Conservation (phyloP, 2,113 vertebrate genomes). For the Clarias batrachus region DNA sequence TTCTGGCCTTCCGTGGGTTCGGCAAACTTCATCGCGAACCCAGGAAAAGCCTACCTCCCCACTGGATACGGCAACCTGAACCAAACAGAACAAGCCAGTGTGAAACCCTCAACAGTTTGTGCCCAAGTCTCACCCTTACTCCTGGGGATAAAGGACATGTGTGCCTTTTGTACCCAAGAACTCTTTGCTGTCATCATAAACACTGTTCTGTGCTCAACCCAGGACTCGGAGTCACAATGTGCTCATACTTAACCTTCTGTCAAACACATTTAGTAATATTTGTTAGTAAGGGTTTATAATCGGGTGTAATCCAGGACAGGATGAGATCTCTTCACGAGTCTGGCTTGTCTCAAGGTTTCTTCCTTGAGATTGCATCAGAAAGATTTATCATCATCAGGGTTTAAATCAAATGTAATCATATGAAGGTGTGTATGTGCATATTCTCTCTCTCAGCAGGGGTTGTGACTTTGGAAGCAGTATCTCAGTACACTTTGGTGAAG, state of each 20-base stretch:
- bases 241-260: background rate
- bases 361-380: background rate
- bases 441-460: too few relatives aligned
- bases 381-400: background rate
- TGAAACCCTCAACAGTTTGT: background rate
- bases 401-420: background rate
- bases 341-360: background rate
- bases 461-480: background rate
- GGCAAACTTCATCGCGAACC: slow-evolving; percentile 90
- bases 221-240: background rate
- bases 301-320: background rate
- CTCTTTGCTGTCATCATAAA: background rate
- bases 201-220: background rate
- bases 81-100: background rate
- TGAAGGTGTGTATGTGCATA: too few relatives aligned
- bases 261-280: background rate
- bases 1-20: slow-evolving; percentile 92
- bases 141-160: background rate
- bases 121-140: background rate
- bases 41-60: slow-evolving; percentile 88
- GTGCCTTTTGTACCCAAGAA: background rate
- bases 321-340: background rate
- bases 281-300: background rate
- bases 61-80: slow-evolving; percentile 95
- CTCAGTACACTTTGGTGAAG: background rate